These are phyloP conservation scores for Chiroxiphia lanceolata DNA, from an alignment of 2,797 vertebrate genomes.

Conservation along the genomic window DNA sequence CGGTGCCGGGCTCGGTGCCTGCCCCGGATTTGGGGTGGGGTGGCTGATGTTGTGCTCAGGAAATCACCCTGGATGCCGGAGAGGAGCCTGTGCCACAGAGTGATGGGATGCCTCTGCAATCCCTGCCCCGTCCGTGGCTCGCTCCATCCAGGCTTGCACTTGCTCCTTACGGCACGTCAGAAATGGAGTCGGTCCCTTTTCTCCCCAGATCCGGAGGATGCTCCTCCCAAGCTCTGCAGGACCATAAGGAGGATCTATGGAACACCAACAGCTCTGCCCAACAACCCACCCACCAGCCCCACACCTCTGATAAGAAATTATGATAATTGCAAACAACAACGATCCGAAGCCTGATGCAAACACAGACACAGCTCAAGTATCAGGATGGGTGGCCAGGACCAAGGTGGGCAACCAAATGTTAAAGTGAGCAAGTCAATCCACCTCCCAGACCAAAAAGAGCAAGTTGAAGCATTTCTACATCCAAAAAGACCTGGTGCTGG, in stretches of 20 bases:
- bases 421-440: background rate
- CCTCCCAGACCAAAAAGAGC: accelerated
- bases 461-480: background rate
- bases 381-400: background rate
- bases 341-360: background rate
- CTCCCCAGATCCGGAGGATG: background rate
- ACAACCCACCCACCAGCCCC: accelerated
- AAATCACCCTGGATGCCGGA: accelerated
- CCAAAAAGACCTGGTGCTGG: background rate
- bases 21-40: background rate
- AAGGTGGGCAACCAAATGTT: background rate
- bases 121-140: accelerated
- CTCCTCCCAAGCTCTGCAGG: background rate
- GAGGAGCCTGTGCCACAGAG: accelerated
- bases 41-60: accelerated
- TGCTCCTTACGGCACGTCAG: accelerated
- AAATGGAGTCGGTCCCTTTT: background rate
- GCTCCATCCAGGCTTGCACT: accelerated
- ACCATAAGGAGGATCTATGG: background rate
- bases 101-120: accelerated
- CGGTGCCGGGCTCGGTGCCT: accelerated
- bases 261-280: background rate
- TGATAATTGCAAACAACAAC: background rate
- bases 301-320: background rate
- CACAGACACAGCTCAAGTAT: background rate